These are phyloP conservation scores for Alloplasta piceator DNA, from an alignment of 2,888 invertebrate genomes.

Conservation along the genomic window DNA sequence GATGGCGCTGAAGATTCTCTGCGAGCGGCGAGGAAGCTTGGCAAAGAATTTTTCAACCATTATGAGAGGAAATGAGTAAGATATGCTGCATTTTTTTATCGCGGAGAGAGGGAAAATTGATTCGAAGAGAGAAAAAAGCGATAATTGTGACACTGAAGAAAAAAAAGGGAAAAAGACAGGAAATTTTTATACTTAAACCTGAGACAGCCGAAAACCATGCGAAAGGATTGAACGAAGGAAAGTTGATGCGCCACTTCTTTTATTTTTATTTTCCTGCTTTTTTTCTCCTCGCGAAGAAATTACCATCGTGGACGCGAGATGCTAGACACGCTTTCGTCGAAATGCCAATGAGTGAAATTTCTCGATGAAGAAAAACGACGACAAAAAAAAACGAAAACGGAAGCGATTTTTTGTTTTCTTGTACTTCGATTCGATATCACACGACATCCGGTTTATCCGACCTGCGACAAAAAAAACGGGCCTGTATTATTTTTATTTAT, in stretches of 20 bases:
- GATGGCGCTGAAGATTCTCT: constrained; percentile 29
- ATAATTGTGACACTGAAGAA: constrained; percentile 27
- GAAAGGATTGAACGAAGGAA: constrained; percentile 65
- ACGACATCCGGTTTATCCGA: constrained; percentile 40
- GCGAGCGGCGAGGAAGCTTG: constrained; percentile 10
- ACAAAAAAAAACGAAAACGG: neutral
- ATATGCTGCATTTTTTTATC: constrained; percentile 58
- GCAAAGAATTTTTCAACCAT: constrained; percentile 51
- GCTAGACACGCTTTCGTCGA: neutral
- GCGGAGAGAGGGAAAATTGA: constrained; percentile 22
- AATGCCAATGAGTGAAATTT: neutral
- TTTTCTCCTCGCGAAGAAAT: constrained; percentile 29
- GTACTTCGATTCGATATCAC: constrained; percentile 43
- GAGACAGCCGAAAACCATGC: constrained; percentile 47
- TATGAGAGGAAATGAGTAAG: constrained; percentile 58
- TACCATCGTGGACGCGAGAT: neutral
- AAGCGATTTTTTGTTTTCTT: constrained; percentile 23
- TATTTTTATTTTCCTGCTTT: no score
- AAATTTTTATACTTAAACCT: constrained; percentile 51
- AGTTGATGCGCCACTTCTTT: constrained; percentile 20
- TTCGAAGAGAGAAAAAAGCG: constrained; percentile 39
- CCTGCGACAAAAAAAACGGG: constrained; percentile 50
- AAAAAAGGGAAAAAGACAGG: constrained; percentile 43
- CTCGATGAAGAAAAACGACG: constrained; percentile 1
- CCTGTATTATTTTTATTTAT: constrained; percentile 81